phyloP scores from a whole-genome alignment of 2,113 vertebrate genomes.

The Agapornis roseicollis region DNA sequence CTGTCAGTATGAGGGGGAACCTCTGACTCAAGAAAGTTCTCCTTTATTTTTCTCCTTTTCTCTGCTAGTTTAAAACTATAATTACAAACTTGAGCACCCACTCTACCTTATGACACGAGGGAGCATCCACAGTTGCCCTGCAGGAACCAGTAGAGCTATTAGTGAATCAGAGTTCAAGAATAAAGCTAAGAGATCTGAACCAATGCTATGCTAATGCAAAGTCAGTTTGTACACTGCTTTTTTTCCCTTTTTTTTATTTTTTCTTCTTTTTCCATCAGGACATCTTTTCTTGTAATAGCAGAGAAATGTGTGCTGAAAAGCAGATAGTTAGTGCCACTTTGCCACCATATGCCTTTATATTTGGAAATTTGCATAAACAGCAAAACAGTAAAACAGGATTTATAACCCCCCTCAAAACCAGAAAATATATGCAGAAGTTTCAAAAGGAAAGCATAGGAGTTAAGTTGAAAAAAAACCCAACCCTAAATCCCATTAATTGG shows the following conservation, averaged over 20 bases:
- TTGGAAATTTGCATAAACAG: constrained; percentile 72
- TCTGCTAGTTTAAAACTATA: constrained; percentile 8
- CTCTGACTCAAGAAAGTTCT: constrained; percentile 8
- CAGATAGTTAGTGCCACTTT: constrained; percentile 72
- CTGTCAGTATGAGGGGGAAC: not conserved
- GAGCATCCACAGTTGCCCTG: not conserved
- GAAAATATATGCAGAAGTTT: constrained; percentile 56
- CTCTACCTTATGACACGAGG: constrained; percentile 23
- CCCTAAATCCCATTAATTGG: constrained; percentile 1
- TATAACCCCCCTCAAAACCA: constrained; percentile 45
- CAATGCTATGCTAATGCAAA: not conserved
- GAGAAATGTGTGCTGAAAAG: constrained; percentile 63
- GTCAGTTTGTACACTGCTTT: not conserved
- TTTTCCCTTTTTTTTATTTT: not conserved
- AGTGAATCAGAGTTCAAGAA: constrained; percentile 36
- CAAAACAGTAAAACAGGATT: constrained; percentile 69
- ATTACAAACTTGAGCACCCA: constrained; percentile 35
- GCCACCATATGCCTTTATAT: constrained; percentile 70
- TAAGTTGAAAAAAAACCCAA: constrained; percentile 7
- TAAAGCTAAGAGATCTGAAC: constrained; percentile 29
- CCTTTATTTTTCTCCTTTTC: not conserved
- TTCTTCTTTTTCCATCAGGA: not conserved
- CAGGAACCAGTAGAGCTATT: constrained; percentile 23
- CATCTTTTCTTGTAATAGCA: constrained; percentile 51
- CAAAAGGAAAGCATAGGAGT: constrained; percentile 18